These are phyloP conservation scores for Isurus oxyrinchus DNA, from an alignment of 2,113 vertebrate genomes.

Conservation along the genomic window DNA sequence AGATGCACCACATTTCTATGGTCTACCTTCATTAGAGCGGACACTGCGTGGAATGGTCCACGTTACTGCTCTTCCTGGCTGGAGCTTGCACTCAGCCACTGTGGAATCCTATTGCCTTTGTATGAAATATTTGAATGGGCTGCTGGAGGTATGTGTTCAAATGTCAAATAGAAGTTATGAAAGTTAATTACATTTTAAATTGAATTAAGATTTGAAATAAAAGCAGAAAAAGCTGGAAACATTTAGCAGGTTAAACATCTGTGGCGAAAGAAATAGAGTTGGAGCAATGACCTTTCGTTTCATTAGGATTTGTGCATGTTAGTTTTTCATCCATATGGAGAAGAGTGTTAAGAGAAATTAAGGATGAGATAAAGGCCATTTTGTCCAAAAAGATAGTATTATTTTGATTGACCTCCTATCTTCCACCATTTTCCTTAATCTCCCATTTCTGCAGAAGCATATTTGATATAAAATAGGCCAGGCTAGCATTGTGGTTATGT, in stretches of 20 bases:
- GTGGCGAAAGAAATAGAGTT: neutral
- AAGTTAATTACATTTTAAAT: neutral
- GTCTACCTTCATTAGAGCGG: slow-evolving; percentile 84
- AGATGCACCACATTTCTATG: slow-evolving; percentile 85
- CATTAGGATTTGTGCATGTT: neutral
- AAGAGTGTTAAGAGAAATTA: neutral
- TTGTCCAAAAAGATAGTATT: neutral
- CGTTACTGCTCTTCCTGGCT: slow-evolving; percentile 73
- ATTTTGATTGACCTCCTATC: neutral
- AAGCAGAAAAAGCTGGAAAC: neutral
- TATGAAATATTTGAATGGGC: slow-evolving; percentile 76
- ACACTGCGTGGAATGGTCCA: slow-evolving; percentile 78
- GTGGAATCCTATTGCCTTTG: slow-evolving; percentile 66
- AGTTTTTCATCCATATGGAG: neutral
- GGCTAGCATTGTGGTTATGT: neutral
- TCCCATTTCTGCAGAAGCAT: neutral
- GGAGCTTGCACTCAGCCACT: slow-evolving; percentile 70
- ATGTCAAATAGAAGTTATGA: neutral
- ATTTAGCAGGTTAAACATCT: neutral
- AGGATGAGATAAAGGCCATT: neutral
- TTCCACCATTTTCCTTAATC: neutral
- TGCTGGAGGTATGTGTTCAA: slow-evolving; percentile 71
- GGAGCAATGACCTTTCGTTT: neutral
- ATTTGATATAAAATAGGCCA: neutral
- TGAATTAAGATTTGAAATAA: neutral